phyloP scores from a whole-genome alignment of 2,113 vertebrate genomes.

The Agelaius tricolor region DNA sequence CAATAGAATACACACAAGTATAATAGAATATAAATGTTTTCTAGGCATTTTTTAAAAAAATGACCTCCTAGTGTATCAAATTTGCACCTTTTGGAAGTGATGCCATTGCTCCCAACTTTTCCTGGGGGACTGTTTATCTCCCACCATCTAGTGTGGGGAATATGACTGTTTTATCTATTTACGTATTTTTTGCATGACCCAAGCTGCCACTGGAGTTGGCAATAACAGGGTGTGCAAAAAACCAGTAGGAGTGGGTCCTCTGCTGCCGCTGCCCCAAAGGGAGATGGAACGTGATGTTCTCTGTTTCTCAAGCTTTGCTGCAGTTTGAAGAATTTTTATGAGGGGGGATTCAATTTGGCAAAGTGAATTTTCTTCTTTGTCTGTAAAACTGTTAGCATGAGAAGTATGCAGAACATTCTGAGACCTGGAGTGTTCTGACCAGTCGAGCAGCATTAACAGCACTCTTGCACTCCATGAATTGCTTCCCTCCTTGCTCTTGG shows the following conservation, averaged over 20 bases:
- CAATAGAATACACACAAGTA: background rate
- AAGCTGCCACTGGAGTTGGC: background rate
- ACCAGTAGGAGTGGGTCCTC: background rate
- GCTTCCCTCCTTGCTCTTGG: background rate
- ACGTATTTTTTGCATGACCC: background rate
- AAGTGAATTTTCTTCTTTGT: background rate
- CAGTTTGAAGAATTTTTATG: slow-evolving; percentile 10
- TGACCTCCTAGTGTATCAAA: background rate
- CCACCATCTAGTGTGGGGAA: background rate
- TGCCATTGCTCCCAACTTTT: background rate
- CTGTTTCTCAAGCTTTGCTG: background rate
- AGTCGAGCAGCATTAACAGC: background rate
- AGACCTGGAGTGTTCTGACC: background rate
- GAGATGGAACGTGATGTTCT: background rate
- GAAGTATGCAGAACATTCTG: background rate
- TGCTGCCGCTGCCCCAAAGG: background rate
- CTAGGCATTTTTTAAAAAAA: background rate
- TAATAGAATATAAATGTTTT: slow-evolving; percentile 19
- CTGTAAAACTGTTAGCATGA: background rate
- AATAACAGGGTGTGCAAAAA: background rate
- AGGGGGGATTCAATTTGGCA: background rate
- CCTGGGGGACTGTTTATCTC: background rate
- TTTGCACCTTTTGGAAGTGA: background rate
- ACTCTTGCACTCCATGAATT: background rate
- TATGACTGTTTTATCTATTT: background rate